These are phyloP conservation scores for Otis tarda DNA, from an alignment of 2,113 vertebrate species.

Conservation along the genomic window DNA sequence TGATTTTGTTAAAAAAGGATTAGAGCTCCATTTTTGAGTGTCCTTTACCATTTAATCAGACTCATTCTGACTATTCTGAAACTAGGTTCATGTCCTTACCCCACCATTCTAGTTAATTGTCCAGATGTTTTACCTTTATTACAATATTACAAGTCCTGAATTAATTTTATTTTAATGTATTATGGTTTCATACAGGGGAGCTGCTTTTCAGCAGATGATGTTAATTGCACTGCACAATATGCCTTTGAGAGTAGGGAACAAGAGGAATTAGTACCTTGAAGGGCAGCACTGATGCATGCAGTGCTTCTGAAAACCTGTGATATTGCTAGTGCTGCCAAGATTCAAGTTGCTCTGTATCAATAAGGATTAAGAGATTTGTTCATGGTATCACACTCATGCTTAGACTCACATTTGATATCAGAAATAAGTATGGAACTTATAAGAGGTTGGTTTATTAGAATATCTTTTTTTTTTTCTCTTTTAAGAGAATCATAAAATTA, in stretches of 20 bases:
- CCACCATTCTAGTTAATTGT: background rate
- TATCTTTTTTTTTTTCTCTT: background rate
- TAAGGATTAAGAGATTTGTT: constrained; percentile 46
- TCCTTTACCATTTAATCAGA: constrained; percentile 28
- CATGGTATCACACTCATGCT: background rate
- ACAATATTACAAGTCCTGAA: background rate
- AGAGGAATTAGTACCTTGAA: background rate
- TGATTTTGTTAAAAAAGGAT: constrained; percentile 42
- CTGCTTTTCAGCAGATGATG: background rate
- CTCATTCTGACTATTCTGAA: background rate
- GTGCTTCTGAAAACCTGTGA: constrained; percentile 1
- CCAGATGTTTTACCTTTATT: background rate
- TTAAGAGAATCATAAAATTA: background rate
- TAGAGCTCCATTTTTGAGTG: background rate
- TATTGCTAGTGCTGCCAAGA: background rate
- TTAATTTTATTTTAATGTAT: background rate
- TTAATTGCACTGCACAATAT: background rate
- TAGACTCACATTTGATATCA: background rate
- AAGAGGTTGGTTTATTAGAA: background rate
- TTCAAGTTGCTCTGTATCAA: constrained; percentile 3
- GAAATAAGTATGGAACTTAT: background rate
- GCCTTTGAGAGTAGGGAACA: background rate
- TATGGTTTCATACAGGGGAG: background rate
- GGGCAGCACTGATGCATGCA: background rate
- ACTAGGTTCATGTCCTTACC: background rate